Base-by-base conservation (phyloP, 2,797 vertebrate species). In the Sandelia bainsii region DNA sequence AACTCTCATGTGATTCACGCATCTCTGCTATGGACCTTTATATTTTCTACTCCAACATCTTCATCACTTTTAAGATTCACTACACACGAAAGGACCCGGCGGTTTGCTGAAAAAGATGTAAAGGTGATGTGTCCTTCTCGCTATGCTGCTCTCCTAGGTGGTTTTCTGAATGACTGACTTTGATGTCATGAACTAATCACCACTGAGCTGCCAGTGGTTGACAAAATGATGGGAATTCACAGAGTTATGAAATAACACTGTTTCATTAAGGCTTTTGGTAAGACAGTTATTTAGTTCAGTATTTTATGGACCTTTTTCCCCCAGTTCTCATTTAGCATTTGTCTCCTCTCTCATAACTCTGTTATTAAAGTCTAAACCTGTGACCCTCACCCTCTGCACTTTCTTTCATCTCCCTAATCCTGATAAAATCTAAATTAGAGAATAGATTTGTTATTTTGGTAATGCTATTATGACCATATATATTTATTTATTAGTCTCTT, bases 281-380 rank as follows among this genome's bases (percentile, higher is more conserved):
- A 79, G 42, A 73, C 12, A 49, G n/a, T 83, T 78, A 81, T 9
- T 62, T 69, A 58, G 60, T 49, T 58, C 65, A 71, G 60, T 39
- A 40, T 72, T 60, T 64, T 70, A 60, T 63, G 62, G 48, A 73
- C 60, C 13, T 73, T 69, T 82, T 66, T 67, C 56, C 66, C 65
- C 19, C 23, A 27, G 23, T 17, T 72, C 40, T 69, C 65, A 58
- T 52, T 44, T 61, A 58, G 19, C 23, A 5, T 62, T 68, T 44
- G 62, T 39, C 49, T 69, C 27, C 29, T 72, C 29, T 53, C 54
- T 56, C 50, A 37, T 68, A 60, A 81, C 78, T 52, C 69, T 57
- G 23, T 79, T 77, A 91, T 87, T 87, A 90, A 92, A 89, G 69
- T 40, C 59, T 77, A 53, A 82, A 48, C 52, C 64, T 83, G 78